Conservation (phyloP, 2,113 vertebrate genomes). For the Enhydra lutris region DNA sequence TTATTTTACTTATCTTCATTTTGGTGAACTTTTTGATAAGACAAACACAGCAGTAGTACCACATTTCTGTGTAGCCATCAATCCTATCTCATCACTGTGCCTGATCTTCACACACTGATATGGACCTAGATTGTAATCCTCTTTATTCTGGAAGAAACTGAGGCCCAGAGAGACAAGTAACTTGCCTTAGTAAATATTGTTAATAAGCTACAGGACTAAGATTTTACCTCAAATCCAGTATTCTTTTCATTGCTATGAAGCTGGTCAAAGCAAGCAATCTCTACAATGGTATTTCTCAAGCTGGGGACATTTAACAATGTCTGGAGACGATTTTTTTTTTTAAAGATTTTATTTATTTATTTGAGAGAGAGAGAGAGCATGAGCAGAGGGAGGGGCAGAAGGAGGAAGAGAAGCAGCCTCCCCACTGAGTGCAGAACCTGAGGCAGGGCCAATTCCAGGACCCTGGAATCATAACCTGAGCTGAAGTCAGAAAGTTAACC, state of each 20-base stretch:
- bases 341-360: neutral
- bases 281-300: neutral
- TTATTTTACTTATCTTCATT: neutral
- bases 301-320: neutral
- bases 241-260: neutral
- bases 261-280: neutral
- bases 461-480: neutral
- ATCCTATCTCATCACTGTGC: neutral
- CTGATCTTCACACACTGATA: neutral
- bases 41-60: neutral
- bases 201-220: neutral
- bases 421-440: neutral
- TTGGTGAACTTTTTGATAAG: constrained; percentile 20
- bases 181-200: neutral
- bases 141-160: neutral
- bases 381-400: neutral
- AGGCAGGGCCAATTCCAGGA: neutral
- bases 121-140: neutral
- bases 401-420: neutral
- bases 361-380: neutral
- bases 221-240: neutral
- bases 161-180: neutral
- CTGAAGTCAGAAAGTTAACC: neutral
- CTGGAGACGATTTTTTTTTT: neutral
- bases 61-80: neutral